These are phyloP conservation scores for Philopedon plagiatum DNA, from an alignment of 2,888 invertebrate genomes.

Conservation along the genomic window DNA sequence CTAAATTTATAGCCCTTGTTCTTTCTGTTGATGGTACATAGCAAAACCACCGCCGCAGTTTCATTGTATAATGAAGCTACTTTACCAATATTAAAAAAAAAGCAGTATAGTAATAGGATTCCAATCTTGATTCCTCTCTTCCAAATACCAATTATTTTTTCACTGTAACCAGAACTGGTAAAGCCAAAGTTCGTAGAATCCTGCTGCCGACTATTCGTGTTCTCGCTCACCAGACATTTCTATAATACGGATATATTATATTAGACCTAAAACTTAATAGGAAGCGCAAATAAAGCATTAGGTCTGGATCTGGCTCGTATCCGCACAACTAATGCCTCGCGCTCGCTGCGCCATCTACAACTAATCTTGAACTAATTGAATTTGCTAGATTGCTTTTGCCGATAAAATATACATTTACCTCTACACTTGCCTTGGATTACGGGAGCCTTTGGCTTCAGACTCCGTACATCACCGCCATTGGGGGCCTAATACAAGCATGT, in stretches of 20 bases:
- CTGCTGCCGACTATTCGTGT: slow-evolving; percentile 1
- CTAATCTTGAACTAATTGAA: slow-evolving; percentile 69
- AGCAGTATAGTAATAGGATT: too few species aligned
- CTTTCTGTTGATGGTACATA: too few species aligned
- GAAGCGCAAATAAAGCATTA: slow-evolving; percentile 50
- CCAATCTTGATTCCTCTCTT: too few species aligned
- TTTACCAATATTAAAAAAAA: too few species aligned
- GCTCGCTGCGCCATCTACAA: slow-evolving; percentile 62
- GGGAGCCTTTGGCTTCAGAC: slow-evolving; percentile 18
- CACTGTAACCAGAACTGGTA: neutral
- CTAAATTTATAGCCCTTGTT: too few species aligned
- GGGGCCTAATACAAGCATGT: neutral
- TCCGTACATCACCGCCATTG: slow-evolving; percentile 19
- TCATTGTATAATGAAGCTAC: too few species aligned
- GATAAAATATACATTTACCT: slow-evolving; percentile 67
- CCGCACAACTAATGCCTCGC: slow-evolving; percentile 60
- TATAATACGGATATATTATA: slow-evolving; percentile 48
- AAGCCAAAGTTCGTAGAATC: slow-evolving; percentile 9
- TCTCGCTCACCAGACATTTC: slow-evolving; percentile 38
- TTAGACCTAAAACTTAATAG: slow-evolving; percentile 49
- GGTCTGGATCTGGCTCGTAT: slow-evolving; percentile 50
- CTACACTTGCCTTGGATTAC: slow-evolving; percentile 34
- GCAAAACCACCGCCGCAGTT: too few species aligned
- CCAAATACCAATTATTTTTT: too few species aligned
- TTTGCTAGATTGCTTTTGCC: slow-evolving; percentile 69